These are phyloP conservation scores for Emys orbicularis DNA, from an alignment of 2,797 vertebrate genomes.

Conservation along the genomic window DNA sequence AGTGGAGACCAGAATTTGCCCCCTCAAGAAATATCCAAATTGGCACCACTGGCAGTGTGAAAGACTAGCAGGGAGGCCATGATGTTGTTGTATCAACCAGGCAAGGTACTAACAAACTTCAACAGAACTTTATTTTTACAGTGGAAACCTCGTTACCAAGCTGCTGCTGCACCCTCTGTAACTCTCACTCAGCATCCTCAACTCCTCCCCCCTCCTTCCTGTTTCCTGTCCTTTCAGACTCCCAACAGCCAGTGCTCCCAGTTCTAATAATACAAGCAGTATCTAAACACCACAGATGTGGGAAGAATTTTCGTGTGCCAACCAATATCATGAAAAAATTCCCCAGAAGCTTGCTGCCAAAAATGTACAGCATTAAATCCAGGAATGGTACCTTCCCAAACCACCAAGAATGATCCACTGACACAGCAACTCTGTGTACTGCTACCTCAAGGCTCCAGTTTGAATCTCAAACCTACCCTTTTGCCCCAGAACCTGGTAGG, in stretches of 20 bases:
- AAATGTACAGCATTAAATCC: not conserved
- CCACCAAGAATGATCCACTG: not conserved
- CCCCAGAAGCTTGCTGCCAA: not conserved
- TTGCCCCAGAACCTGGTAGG: not conserved
- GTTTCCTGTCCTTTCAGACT: too few species aligned
- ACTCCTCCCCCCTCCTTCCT: too few species aligned
- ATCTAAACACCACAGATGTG: accelerated
- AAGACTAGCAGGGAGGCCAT: not conserved
- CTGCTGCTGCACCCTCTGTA: too few species aligned
- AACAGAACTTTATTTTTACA: too few species aligned
- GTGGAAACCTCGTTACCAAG: too few species aligned
- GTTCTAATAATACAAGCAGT: too few species aligned
- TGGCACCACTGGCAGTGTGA: not conserved
- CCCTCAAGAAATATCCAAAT: not conserved
- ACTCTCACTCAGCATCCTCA: too few species aligned
- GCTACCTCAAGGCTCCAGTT: not conserved
- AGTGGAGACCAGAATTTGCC: not conserved
- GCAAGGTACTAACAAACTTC: too few species aligned
- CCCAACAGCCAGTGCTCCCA: too few species aligned
- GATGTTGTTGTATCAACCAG: too few species aligned
- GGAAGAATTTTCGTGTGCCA: not conserved
- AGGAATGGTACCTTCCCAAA: not conserved
- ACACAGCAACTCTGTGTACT: not conserved
- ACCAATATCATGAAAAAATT: not conserved
- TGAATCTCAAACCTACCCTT: not conserved